These are phyloP conservation scores for Pantherophis alleghaniensis DNA, from an alignment of 2,797 vertebrate species.

Conservation along the genomic window DNA sequence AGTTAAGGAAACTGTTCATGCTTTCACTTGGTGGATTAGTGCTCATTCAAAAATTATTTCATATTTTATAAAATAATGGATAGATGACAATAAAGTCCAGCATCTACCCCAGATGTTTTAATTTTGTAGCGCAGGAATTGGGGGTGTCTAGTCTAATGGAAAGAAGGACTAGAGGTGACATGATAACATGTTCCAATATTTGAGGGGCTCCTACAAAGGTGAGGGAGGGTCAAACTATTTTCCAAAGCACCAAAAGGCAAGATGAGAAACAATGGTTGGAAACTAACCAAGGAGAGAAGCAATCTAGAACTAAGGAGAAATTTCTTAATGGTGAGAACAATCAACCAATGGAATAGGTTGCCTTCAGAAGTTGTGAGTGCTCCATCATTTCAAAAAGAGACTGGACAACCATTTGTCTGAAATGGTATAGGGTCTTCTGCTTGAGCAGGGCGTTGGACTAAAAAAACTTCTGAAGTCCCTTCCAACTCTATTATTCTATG, in stretches of 20 bases:
- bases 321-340: not conserved
- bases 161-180: not conserved
- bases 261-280: not conserved
- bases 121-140: not conserved
- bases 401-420: not conserved
- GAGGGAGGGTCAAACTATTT: not conserved
- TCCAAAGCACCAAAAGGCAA: not conserved
- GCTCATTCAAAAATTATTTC: not conserved
- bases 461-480: not conserved
- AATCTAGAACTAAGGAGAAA: not conserved
- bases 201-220: not conserved
- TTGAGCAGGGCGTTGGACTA: not conserved
- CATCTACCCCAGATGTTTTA: not conserved
- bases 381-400: not conserved
- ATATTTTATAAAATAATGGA: not conserved
- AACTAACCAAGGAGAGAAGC: not conserved
- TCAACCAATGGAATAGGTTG: not conserved
- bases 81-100: not conserved
- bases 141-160: not conserved
- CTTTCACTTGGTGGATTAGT: not conserved
- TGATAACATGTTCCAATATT: not conserved
- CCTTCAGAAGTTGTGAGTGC: not conserved
- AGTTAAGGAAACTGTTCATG: not conserved
- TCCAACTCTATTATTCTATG: not conserved
- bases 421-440: not conserved